Conservation (phyloP, 2,888 invertebrate species). For the Lydus trimaculatus region DNA sequence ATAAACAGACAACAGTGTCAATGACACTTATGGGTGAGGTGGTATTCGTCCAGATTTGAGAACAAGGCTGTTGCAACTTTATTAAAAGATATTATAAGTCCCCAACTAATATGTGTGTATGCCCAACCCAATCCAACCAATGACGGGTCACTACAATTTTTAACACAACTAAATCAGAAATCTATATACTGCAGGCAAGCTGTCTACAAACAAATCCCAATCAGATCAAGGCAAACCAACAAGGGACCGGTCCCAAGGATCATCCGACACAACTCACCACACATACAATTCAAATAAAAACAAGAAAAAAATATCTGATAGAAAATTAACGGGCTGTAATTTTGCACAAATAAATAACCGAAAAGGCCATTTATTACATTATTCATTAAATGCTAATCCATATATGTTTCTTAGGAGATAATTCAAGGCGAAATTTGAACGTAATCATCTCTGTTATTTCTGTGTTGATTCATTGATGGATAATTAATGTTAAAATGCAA, state of each 20-base stretch:
- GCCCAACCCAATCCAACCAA: constrained; percentile 27
- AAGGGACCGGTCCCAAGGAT: constrained; percentile 38
- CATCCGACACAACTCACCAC: constrained; percentile 17
- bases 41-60: constrained; percentile 37
- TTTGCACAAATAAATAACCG: constrained; percentile 7
- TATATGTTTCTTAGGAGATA: background rate
- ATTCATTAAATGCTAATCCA: background rate
- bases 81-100: background rate
- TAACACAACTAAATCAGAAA: background rate
- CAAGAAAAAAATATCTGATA: too few species aligned
- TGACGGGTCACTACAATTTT: background rate
- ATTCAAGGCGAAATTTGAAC: background rate
- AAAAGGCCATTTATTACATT: background rate
- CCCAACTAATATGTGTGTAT: background rate
- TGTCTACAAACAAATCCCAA: constrained; percentile 32
- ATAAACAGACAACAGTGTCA: constrained; percentile 28
- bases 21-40: constrained; percentile 35
- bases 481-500: background rate
- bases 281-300: too few species aligned
- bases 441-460: background rate
- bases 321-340: constrained; percentile 8
- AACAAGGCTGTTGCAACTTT: constrained; percentile 30
- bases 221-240: constrained; percentile 38
- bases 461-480: background rate
- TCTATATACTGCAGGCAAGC: constrained; percentile 23